A percentile compares a stretch with the other conserved stretches of the same genome.
These are phyloP conservation scores for Palaemon carinicauda DNA, from an alignment of 1,140 invertebrate genomes.

Conservation along the genomic window DNA sequence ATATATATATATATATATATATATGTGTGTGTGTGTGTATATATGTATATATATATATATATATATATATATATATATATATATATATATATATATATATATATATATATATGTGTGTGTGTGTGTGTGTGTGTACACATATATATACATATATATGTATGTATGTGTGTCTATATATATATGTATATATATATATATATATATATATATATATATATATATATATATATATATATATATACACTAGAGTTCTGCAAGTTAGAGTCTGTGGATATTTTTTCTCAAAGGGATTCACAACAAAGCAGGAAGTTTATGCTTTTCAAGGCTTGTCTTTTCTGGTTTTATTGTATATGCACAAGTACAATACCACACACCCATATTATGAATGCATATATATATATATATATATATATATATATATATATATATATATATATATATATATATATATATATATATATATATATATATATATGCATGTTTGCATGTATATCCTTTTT, in stretches of 20 bases:
- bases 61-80: background rate
- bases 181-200: background rate
- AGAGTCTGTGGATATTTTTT: too few relatives aligned
- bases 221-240: background rate
- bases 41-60: background rate
- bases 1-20: background rate
- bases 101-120: background rate
- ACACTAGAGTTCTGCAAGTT: too few relatives aligned
- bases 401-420: slow-evolving; percentile 5
- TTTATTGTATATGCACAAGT: too few relatives aligned
- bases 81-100: background rate
- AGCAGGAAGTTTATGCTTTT: too few relatives aligned
- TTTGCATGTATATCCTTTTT: too few relatives aligned
- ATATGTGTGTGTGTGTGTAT: background rate
- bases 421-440: background rate
- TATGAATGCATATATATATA: too few relatives aligned
- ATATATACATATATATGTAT: background rate
- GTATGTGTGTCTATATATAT: background rate
- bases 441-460: background rate
- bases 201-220: background rate
- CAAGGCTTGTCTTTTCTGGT: too few relatives aligned
- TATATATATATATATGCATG: background rate
- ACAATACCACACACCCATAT: too few relatives aligned
- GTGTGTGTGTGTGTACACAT: background rate
- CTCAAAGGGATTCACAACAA: too few relatives aligned